Base-by-base conservation (phyloP, 2,888 invertebrate genomes). In the Lasius fuliginosus region DNA sequence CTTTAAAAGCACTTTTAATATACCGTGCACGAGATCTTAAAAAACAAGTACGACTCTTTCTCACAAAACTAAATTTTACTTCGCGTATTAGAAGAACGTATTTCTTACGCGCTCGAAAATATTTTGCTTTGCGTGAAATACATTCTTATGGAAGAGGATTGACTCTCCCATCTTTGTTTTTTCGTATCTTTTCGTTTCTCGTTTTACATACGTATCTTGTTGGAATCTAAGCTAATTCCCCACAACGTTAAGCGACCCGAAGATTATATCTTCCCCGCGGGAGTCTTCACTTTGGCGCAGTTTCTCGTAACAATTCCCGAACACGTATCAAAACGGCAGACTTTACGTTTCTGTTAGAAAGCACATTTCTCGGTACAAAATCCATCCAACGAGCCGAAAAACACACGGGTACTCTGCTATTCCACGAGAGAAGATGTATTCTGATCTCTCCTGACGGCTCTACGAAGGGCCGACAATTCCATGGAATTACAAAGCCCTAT, bases 401-500 rank as follows among this genome's bases (percentile, higher is more conserved):
- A 79, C 71, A 71, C 36, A 69, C 33, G 33, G 46, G 12, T 33
- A 9, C n/a, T 62, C 12, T 33, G 46, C 33, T 69, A 36, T 71
- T 71, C n/a, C 33, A 27, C 42, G 58, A 23, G 18, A 27, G 33
- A 46, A 33, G 18, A 79, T 12, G 23, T 60, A 62, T 23, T 18
- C 30, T 60, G 79, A 79, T 85, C 69, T 53, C 75, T 65, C 23
- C 69, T 23, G 60, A 33, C 30, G 71, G 36, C 67, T 82, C 73
- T 82, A 75, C 82, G 79, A 71, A 76, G 82, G 65, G 46, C 62
- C 68, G 85, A 88, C 88, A 85, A 88, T 88, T 87, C 62, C 64
- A 64, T 75, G 74, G 83, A 89, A 84, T 88, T 85, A 90, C 88
- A 90, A 91, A 91, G 87, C 68, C 86, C 83, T 87, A 89, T 87